Base-by-base conservation (phyloP, 2,888 invertebrate genomes). In the Leucania comma region DNA sequence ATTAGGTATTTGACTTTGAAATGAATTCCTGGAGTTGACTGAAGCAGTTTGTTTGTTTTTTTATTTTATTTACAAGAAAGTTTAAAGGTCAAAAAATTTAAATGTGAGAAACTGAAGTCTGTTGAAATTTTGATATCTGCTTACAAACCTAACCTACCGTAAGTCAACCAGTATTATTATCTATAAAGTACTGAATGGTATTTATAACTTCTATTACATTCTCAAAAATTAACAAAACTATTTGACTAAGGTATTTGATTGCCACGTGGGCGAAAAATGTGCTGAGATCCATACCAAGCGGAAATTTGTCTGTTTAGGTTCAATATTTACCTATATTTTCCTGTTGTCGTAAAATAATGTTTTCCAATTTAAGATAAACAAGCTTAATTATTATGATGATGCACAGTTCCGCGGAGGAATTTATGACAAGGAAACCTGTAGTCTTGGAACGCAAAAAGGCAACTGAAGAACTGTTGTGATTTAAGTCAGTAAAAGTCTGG, bases 31-130 rank as follows among this genome's bases (percentile, higher is more conserved):
- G 3, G n/a, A 42, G 12, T 22, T 22, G 26, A 46, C 38, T 32
- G 17, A 22, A 42, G 6, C 12, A 22, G 22, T 3, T 48, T 46
- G 6, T 32, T 51, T 54, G 32, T 29, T 70, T 59, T 64, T 29
- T 77, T 59, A n/a, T n/a, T n/a, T 62, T 60, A 42, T 74, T 26
- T 22, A 58, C 38, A 35, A 51, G 10, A 26, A 62, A 46, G 42
- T 73, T 72, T 50, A 20, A 14, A 24, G 63, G 50, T 51, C 17
- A 63, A 26, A 70, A 3, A 62, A 63, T 4, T 35, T 8, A 35
- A 57, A 35, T 42, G 12, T 63, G 26, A n/a, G 51, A 68, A 69
- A 46, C 8, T 26, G 26, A 69, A 63, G n/a, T 53, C 14, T 46
- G 42, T 35, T 32, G 32, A 4, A n/a, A 63, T 12, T 38, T 35